Evolutionary conservation across 2,888 invertebrate species (phyloP).

Genomic region (Harpagoxenus sublaevis): DNA sequence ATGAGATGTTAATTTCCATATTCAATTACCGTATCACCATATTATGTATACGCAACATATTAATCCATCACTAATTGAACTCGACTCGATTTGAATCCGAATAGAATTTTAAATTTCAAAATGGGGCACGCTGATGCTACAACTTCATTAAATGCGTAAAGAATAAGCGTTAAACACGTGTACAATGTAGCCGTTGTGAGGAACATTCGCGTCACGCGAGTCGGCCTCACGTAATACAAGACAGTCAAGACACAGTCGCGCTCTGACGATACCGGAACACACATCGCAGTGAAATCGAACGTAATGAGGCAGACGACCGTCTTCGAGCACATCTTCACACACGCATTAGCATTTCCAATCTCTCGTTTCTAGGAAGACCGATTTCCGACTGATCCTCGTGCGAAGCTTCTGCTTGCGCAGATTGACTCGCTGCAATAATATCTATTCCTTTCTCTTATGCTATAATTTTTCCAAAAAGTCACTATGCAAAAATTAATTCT

Average conservation of each 20-base stretch:
- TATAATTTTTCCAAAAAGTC: background rate
- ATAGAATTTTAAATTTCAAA: background rate
- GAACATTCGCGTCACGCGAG: constrained; percentile 3
- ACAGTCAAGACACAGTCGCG: constrained; percentile 29
- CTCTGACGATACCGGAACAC: constrained; percentile 64
- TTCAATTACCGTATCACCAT: background rate
- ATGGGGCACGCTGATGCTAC: background rate
- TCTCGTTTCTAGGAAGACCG: constrained; percentile 32
- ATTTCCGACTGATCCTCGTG: background rate
- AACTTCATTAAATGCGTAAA: background rate
- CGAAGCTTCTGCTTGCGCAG: background rate
- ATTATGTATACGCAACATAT: background rate
- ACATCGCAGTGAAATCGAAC: constrained; percentile 64
- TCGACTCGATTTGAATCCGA: background rate
- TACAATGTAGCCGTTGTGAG: background rate
- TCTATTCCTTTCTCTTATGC: background rate
- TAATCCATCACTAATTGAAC: background rate
- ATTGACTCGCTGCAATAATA: background rate
- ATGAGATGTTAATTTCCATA: constrained; percentile 7
- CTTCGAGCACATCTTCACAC: constrained; percentile 36
- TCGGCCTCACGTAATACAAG: constrained; percentile 58
- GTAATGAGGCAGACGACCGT: constrained; percentile 40
- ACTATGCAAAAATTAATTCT: background rate
- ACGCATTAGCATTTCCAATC: constrained; percentile 29
- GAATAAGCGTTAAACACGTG: background rate